Evolutionary conservation across 1,140 invertebrate genomes (phyloP), one percentile per base, ranked within the genome.

Genomic region (Tribolium castaneum): DNA sequence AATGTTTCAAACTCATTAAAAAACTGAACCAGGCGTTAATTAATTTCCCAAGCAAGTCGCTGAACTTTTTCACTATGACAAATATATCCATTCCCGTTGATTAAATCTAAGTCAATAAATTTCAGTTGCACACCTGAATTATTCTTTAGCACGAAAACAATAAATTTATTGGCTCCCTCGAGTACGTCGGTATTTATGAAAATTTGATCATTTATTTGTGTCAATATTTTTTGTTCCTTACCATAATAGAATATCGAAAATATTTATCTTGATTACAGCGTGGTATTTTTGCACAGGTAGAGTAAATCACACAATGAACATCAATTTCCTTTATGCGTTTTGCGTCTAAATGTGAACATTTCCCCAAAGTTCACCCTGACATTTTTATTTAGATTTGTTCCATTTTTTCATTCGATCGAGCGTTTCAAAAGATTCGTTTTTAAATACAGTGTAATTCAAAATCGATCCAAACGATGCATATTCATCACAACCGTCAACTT

Each of bases 341-440:
- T 54, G 14, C 50, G 34, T 13, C 4, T 56, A 56, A 75, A 75
- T 59, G 54, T 19, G 22, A 75, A 75, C 52, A 59, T 39, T 35
- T 59, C 39, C 51, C 6, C 39, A 59, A 59, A 77, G 34, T 70
- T 49, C 59, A 51, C 22, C 16, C 52, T 70, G 75, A 39, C 59
- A 50, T 51, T 76, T 51, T 72, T 72, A 72, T 72, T 72, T 51
- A 72, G 50, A 72, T 72, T 45, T 72, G 50, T 72, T 72, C 45
- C 70, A 25, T 72, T 73, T 79, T 79, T 79, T 59, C 54, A 76
- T 76, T 79, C 76, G 74, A 62, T 79, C 39, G 35, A 71, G 25
- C 25, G 52, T 70, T 77, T 59, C 39, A 80, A 80, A 45, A 73
- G 6, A 73, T 51, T 13, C 22, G 12, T 70, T 19, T 59, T 59